Evolutionary conservation across 2,797 vertebrate species (phyloP).

Genomic region (Acipenser ruthenus): DNA sequence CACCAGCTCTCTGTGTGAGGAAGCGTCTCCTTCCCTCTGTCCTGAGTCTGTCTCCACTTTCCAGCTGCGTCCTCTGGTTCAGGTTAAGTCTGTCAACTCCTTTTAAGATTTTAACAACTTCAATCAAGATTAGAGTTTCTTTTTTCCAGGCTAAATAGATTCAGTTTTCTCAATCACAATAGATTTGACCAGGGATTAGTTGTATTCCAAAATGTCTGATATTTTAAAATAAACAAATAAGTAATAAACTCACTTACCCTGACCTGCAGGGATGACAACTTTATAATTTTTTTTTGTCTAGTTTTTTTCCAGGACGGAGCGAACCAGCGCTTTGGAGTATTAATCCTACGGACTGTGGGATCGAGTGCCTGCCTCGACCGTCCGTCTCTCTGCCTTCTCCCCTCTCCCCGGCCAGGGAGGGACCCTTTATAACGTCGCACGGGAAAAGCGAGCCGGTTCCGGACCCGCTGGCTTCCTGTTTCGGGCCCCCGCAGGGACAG

Average conservation of each 20-base stretch:
- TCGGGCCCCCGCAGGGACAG: slow-evolving; percentile 58
- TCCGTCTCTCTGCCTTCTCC: not conserved
- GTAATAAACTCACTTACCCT: slow-evolving; percentile 51
- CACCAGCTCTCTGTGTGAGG: too few species aligned
- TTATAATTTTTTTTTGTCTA: not conserved
- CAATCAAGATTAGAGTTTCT: too few species aligned
- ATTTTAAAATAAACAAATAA: not conserved
- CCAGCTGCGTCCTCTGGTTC: too few species aligned
- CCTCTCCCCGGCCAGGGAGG: slow-evolving; percentile 25
- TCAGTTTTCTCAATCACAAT: too few species aligned
- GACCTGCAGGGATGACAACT: slow-evolving; percentile 75
- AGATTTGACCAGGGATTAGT: too few species aligned
- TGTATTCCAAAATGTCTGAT: not conserved
- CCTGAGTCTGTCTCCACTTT: too few species aligned
- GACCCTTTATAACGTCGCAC: slow-evolving; percentile 61
- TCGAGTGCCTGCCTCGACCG: slow-evolving; percentile 4
- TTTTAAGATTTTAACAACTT: too few species aligned
- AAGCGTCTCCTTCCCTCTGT: too few species aligned
- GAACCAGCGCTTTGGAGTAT: not conserved
- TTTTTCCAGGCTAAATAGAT: too few species aligned
- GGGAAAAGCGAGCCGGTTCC: slow-evolving; percentile 57
- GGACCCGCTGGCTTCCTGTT: slow-evolving; percentile 58
- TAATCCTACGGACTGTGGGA: not conserved
- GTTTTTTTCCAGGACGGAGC: too few species aligned
- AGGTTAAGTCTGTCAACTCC: too few species aligned